These are phyloP conservation scores for Phyllostomus discolor DNA, from an alignment of 2,113 vertebrate species.

Conservation along the genomic window DNA sequence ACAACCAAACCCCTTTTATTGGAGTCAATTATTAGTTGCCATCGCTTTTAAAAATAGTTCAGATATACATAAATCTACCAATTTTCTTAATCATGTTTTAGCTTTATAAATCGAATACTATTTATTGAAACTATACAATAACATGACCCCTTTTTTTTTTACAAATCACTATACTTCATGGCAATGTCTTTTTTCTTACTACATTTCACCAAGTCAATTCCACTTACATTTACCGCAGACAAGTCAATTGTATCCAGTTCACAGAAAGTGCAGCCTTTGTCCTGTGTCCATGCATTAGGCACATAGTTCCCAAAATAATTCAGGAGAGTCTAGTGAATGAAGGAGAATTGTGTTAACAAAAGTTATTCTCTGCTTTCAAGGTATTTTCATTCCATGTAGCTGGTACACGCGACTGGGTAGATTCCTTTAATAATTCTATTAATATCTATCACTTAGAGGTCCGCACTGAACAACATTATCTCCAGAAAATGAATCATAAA, in stretches of 20 bases:
- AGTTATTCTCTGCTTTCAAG: neutral
- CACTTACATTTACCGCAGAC: constrained; percentile 87
- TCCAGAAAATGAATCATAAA: neutral
- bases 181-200: neutral
- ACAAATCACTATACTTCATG: neutral
- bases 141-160: neutral
- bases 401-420: neutral
- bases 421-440: neutral
- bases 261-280: constrained; percentile 90
- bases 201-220: neutral
- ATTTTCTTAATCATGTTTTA: neutral
- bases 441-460: neutral
- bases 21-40: neutral
- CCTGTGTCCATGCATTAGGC: constrained; percentile 93
- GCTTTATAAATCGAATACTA: neutral
- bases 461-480: neutral
- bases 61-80: neutral
- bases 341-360: constrained; percentile 32
- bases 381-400: neutral
- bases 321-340: constrained; percentile 88
- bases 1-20: neutral
- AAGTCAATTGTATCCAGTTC: constrained; percentile 88
- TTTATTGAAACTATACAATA: neutral
- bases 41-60: constrained; percentile 4
- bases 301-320: constrained; percentile 97